Evolutionary conservation across 2,888 invertebrate genomes (phyloP).

Genomic region (Lepidochitona cinerea): DNA sequence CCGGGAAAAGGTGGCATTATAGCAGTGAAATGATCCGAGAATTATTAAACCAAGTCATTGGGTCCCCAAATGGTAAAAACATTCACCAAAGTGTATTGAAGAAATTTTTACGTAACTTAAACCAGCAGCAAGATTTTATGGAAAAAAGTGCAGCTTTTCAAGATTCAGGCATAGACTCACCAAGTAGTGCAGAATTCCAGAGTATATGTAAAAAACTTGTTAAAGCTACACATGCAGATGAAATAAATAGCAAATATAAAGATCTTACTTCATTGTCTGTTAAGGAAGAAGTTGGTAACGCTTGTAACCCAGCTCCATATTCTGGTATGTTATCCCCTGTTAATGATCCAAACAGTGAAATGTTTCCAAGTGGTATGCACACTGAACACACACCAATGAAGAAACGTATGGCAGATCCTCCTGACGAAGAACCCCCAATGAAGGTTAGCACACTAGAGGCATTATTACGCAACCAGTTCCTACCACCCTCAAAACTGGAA

Average conservation of each 20-base stretch:
- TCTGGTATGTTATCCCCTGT: too few species aligned
- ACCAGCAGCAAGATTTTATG: neutral
- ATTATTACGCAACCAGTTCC: neutral
- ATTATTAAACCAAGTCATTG: slow-evolving; percentile 41
- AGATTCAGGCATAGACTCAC: neutral
- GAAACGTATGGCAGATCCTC: neutral
- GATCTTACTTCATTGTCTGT: neutral
- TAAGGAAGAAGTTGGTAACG: neutral
- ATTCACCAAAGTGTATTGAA: neutral
- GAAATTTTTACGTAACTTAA: neutral
- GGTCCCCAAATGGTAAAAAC: slow-evolving; percentile 15
- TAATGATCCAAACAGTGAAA: neutral
- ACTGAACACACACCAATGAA: neutral
- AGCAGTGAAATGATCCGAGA: slow-evolving; percentile 49
- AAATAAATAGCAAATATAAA: neutral
- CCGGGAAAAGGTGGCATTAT: slow-evolving; percentile 26
- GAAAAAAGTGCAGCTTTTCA: neutral
- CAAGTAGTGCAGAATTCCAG: neutral
- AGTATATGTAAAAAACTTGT: neutral
- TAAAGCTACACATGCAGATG: neutral
- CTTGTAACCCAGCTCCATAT: neutral
- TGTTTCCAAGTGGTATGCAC: neutral
- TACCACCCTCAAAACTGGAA: neutral
- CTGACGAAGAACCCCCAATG: neutral
- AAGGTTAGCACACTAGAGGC: neutral